phyloP scores from a whole-genome alignment of 2,113 vertebrate species.

The Pygoscelis adeliae region DNA sequence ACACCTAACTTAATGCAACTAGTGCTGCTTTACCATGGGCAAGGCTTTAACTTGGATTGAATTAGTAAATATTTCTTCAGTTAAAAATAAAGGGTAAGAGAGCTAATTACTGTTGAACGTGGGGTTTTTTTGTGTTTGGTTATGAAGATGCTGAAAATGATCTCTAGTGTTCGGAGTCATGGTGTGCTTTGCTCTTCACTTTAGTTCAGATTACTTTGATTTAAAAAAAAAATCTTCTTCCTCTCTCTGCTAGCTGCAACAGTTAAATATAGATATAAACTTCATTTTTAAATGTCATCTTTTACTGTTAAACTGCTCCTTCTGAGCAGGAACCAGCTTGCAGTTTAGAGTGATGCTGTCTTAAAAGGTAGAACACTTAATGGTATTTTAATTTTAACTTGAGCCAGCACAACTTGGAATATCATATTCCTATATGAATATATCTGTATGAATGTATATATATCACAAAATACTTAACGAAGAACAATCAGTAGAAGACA shows the following conservation, averaged over 20 bases:
- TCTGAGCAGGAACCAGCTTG: background rate
- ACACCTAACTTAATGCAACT: background rate
- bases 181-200: background rate
- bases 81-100: background rate
- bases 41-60: background rate
- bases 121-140: background rate
- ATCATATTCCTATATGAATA: background rate
- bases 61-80: background rate
- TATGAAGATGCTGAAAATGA: background rate
- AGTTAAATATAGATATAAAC: background rate
- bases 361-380: background rate
- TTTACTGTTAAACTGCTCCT: background rate
- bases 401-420: background rate
- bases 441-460: background rate
- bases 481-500: background rate
- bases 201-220: background rate
- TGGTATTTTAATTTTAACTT: background rate
- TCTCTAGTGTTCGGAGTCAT: background rate
- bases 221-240: background rate
- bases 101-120: background rate
- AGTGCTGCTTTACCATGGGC: background rate
- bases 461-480: background rate
- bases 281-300: background rate
- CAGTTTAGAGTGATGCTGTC: background rate
- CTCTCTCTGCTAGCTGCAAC: background rate